Evolutionary conservation across 64 coral and sea anemone genomes (phyloP), one percentile per base, ranked within the genome.

Genomic region (Catalaphyllia jardinei): DNA sequence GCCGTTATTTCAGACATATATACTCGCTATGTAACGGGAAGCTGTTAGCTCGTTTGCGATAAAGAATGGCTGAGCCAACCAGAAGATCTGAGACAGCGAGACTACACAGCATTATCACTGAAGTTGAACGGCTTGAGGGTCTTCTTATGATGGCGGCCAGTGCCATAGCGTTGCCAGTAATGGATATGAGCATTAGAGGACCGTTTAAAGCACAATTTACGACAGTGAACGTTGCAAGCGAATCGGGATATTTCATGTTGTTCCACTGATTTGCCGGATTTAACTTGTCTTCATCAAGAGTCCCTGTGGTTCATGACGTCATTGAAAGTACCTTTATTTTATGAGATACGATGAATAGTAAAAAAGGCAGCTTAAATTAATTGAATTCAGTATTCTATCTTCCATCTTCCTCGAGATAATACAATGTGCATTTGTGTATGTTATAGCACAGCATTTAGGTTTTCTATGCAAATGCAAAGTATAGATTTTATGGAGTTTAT

Each of bases 51-150:
- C 78, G 27, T 24, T 60, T 14, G 42, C 61, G 10, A 89, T 71
- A n/a, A 78, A 89, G 10, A 89, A 79, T 1, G 88, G 76, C n/a
- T 89, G 46, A 71, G 17, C 62, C 88, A 89, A 89, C 76, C 25
- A 59, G 75, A 79, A 89, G 17, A 31, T 89, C 88, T 38, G 88
- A 71, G 3, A 89, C 61, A 33, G 88, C 88, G 19, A 89, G 39
- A 51, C 62, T 79, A 17, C 31, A 52, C 29, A 89, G 62, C 61
- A 89, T 67, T 17, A 29, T 22, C 22, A 71, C 64, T 8, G 88
- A 89, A 49, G 88, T 8, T 22, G 88, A 79, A 55, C 51, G 88
- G 54, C 80, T 27, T 12, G 60, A 55, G 0, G 76, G 88, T 22
- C 76, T 89, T 72, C 12, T 79, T 29, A n/a, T 31, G 18, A 89